Evolutionary conservation across 2,888 invertebrate species (phyloP).

Genomic region (Oscheius sp.): DNA sequence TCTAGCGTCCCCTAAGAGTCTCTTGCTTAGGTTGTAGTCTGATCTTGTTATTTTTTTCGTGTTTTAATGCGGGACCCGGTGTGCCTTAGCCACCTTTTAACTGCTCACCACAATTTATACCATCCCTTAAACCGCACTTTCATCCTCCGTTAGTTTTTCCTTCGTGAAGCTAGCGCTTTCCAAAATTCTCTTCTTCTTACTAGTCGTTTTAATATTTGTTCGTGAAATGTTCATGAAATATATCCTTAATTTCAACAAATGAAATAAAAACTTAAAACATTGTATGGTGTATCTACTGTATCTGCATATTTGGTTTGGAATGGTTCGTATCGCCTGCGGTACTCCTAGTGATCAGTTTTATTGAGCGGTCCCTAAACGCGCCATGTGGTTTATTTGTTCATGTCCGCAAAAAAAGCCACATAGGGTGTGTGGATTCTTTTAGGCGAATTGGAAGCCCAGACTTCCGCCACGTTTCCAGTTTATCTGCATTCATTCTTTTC

Average conservation of each 20-base stretch:
- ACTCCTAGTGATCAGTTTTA: too few relatives aligned
- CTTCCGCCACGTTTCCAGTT: too few relatives aligned
- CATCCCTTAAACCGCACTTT: conserved; percentile 21
- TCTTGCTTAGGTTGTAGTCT: conserved; percentile 2
- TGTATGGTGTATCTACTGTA: too few relatives aligned
- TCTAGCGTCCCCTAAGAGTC: conserved; percentile 5
- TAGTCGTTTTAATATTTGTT: conserved; percentile 14
- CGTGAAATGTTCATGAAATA: background rate
- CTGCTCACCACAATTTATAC: background rate
- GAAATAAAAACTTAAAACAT: conserved; percentile 13
- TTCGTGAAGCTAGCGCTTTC: conserved; percentile 9
- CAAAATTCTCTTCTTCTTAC: background rate
- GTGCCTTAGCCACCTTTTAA: conserved; percentile 21
- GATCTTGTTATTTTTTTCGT: conserved; percentile 16
- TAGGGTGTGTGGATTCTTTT: background rate
- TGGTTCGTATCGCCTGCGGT: too few relatives aligned
- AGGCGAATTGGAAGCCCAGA: too few relatives aligned
- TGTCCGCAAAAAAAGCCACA: background rate
- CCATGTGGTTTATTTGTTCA: background rate
- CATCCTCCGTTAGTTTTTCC: conserved; percentile 6
- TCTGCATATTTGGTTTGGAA: too few relatives aligned
- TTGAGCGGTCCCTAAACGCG: background rate
- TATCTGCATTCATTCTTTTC: too few relatives aligned
- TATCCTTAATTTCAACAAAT: background rate
- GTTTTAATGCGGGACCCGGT: conserved; percentile 28